Evolutionary conservation across 2,888 invertebrate genomes (phyloP), one percentile per base, ranked within the genome.

Genomic region (Melieria picta): DNA sequence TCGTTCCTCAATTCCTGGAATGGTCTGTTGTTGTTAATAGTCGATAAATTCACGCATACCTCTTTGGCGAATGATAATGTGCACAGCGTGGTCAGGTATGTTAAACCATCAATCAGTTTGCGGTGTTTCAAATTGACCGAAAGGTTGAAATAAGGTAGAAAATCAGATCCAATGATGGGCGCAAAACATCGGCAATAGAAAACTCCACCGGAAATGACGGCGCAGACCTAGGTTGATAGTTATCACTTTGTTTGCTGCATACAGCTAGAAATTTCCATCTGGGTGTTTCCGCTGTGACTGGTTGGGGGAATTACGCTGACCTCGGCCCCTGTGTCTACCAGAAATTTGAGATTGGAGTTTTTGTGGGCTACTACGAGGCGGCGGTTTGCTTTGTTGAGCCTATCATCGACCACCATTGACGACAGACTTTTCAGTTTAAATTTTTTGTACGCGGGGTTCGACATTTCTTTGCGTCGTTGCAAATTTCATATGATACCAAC

Each of bases 1-100:
- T 75, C 72, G 5, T 47, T 55, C 4, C 72, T 16, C 4, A 75
- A 7, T n/a, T 69, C 64, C 60, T 71, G 70, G 52, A 74, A 73
- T 47, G 65, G 62, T 46, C 64, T 16, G 13, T 63, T 60, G 11
- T 69, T 30, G 47, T 75, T 65, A 64, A 71, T 62, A 48, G 11
- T 50, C 16, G 72, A 56, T 13, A 56, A 48, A 57, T 61, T 4
- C 7, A 13, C 11, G 48, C n/a, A 45, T 65, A 60, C 10, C 13
- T 56, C 57, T 56, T 56, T 13, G 7, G 11, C n/a, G 7, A 13
- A 11, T n/a, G 57, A 56, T 4, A 68, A 16, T 43, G 63, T 43
- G 9, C 72, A 46, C 10, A 30, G 50, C 42, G 7, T 64, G 13
- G 65, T 42, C 10, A 50, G 11, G 30, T 62, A 68, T 6, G 68